Base-by-base conservation (phyloP, 35 echinoderm and acorn worm genomes). In the Apostichopus californicus region DNA sequence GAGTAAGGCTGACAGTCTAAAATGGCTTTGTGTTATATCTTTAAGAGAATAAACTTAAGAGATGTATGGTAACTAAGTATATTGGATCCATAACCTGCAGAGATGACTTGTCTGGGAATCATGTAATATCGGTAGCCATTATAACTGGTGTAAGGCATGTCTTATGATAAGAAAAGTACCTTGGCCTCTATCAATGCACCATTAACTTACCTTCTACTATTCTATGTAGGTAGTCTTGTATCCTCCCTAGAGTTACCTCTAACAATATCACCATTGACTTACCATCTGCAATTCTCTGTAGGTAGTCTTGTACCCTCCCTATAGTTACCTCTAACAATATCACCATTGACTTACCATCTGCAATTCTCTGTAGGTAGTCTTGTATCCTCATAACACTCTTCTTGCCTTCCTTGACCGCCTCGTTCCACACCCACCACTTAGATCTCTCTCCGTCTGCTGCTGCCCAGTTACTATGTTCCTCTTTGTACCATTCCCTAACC, bases 351-450 rank as follows among this genome's bases (percentile, higher is more conserved):
- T 93, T 85, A 99, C 97, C 97, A 54, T 99, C 97, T 17, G 97
- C 90, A 81, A 99, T 92, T 78, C 95, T 99, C 90, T 96, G 95
- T 53, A 99, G 88, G 70, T 99, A 99, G 13, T 94, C 78, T 73
- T 99, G 97, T 54, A 99, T 96, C 63, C 89, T 94, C 60, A 81
- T n/a, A 18, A 99, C 97, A 57, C 95, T 99, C 78, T 64, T 93
- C 93, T 96, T 92, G 87, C 91, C 91, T 25, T 96, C 93, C 6
- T 86, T 34, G 57, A 86, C 81, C 18, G 97, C 93, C 78, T 77
- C 34, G 68, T 96, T 93, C 97, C 97, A 99, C 63, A 99, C 97
- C 93, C 95, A 96, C 97, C 97, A 99, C 88, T 99, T 99, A 11
- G 97, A 99, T 66, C 93, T 90, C 88, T 96, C 95, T 10, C 97